These are phyloP conservation scores for Sarcophaga rosellei DNA, from an alignment of 2,888 invertebrate species.

Conservation along the genomic window DNA sequence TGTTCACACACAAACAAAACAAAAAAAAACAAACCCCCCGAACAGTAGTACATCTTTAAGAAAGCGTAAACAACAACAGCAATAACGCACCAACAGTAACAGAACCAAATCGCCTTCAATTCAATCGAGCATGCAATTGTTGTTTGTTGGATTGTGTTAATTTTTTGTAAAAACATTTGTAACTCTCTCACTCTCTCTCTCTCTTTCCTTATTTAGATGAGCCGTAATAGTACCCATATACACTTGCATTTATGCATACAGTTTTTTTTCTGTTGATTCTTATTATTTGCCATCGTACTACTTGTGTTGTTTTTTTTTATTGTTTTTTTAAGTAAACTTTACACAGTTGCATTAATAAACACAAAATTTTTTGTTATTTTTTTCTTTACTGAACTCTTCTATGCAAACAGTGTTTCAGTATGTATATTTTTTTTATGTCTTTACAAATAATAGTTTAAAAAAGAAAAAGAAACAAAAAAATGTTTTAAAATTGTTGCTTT, in stretches of 20 bases:
- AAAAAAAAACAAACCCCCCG: background rate
- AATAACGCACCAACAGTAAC: constrained; percentile 15
- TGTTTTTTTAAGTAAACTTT: constrained; percentile 29
- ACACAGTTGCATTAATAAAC: constrained; percentile 60
- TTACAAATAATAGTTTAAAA: background rate
- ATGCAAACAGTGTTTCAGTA: background rate
- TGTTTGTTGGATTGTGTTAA: constrained; percentile 62
- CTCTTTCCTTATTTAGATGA: background rate
- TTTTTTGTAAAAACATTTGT: constrained; percentile 61
- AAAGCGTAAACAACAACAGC: background rate
- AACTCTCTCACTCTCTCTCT: background rate
- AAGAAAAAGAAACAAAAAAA: background rate
- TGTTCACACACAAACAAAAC: background rate
- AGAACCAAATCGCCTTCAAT: constrained; percentile 61
- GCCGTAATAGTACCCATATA: no score
- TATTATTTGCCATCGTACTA: no score
- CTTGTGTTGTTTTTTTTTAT: background rate
- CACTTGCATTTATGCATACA: no score
- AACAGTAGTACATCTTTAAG: background rate
- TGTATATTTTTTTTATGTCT: background rate
- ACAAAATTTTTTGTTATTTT: background rate
- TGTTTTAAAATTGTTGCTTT: background rate
- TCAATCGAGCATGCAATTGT: constrained; percentile 64
- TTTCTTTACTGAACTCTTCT: background rate
- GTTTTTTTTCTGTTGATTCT: no score